Base-by-base conservation (phyloP, 2,888 invertebrate species). In the Apotomis turbidana region DNA sequence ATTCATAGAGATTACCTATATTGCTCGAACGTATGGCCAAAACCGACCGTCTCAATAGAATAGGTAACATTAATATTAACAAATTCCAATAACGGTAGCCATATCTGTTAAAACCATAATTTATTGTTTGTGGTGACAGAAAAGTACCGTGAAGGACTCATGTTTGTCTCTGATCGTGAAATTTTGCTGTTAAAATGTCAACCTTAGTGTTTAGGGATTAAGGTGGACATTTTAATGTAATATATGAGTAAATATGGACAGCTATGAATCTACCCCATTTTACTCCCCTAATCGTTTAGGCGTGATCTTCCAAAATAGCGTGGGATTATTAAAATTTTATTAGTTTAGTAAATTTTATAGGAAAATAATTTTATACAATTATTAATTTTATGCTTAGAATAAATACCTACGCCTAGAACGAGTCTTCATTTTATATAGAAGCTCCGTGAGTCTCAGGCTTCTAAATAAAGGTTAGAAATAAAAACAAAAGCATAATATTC, bases 71-170 rank as follows among this genome's bases (percentile, higher is more conserved):
- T 79, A 81, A 61, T 71, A 79, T 79, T 78, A 79, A 81, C 83
- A 85, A 81, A 85, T 87, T 82, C 85, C 82, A 85, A 85, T 86
- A 86, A 83, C 74, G 76, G 79, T 68, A 71, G 71, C 51, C 27
- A 61, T 84, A 84, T 80, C 80, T 75, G 76, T 77, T 90, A 91
- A 92, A 87, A 82, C 90, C 79, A 74, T 89, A 83, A 92, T 91
- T 90, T 90, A 92, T 91, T 81, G 80, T 85, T 80, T 83, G 80
- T 80, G 82, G 82, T 86, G 87, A 87, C 87, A 83, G 76, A 77
- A 75, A 79, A 84, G 85, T 86, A 85, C 81, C 82, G 12, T 6
- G 27, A 66, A 41, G 55, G 12, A 27, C 46, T n/a, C 46, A 27
- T 46, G 46, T 66, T 57, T n/a, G 57, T 55, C 66, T 27, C 55